Conservation (phyloP, 2,888 invertebrate species). For the Muschampia plurimacula region DNA sequence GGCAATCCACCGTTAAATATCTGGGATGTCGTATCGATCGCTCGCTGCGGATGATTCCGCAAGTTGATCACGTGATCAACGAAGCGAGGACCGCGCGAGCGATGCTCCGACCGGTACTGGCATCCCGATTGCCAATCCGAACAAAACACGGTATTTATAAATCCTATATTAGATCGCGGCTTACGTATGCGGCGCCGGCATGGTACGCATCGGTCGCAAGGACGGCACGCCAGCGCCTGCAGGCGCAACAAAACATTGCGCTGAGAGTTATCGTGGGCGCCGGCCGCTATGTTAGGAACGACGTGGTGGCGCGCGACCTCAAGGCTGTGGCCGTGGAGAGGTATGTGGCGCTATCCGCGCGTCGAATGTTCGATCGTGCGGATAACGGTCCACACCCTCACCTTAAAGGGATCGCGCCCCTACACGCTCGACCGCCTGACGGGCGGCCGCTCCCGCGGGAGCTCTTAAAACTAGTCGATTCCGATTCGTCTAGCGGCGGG, state of each 20-base stretch:
- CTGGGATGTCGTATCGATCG: slow-evolving; percentile 13
- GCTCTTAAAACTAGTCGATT: no score
- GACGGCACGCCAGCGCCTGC: no score
- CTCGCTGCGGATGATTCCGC: neutral
- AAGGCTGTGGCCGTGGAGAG: no score
- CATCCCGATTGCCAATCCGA: neutral
- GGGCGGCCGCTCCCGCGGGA: no score
- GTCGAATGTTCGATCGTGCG: no score
- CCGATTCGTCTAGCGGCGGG: no score
- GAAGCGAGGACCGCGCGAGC: slow-evolving; percentile 6
- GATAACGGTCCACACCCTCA: no score
- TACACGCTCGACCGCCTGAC: no score
- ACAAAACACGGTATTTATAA: neutral
- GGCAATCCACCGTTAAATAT: slow-evolving; percentile 3
- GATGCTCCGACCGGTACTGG: neutral
- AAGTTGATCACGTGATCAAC: neutral
- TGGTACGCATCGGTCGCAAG: no score
- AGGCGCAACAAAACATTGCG: neutral
- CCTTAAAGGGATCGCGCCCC: no score
- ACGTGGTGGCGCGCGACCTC: no score
- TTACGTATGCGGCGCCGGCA: neutral
- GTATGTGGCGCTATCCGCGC: no score
- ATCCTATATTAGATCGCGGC: neutral
- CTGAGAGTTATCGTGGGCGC: neutral
- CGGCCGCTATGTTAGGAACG: neutral